Evolutionary conservation across 2,888 invertebrate genomes (phyloP).

Genomic region (Agapostemon virescens): DNA sequence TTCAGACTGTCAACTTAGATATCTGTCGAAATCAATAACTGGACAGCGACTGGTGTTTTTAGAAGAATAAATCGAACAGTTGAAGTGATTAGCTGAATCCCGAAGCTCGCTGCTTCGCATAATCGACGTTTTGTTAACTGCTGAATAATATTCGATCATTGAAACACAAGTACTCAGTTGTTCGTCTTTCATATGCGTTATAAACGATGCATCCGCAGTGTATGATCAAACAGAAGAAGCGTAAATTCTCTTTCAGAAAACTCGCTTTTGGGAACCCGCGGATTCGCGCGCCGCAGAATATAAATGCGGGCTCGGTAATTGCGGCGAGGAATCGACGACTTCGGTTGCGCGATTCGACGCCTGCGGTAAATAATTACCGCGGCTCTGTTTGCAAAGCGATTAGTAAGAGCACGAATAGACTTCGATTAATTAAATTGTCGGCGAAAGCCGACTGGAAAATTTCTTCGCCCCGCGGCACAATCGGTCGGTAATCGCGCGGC

Average conservation of each 20-base stretch:
- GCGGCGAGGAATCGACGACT: conserved; percentile 10
- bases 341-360: background rate
- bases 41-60: no score
- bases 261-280: background rate
- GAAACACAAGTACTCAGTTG: no score
- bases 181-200: no score
- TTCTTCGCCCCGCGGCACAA: background rate
- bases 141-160: no score
- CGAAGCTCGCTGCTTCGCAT: no score
- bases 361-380: conserved; percentile 14
- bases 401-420: background rate
- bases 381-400: background rate
- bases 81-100: no score
- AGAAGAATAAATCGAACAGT: no score
- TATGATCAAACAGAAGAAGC: no score
- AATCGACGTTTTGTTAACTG: no score
- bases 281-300: background rate
- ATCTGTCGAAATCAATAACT: no score
- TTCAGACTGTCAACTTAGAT: no score
- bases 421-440: conserved; percentile 8
- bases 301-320: conserved; percentile 17
- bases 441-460: background rate
- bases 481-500: background rate
- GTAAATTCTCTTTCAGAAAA: background rate
- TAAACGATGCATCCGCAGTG: no score